Evolutionary conservation across 2,888 invertebrate genomes (phyloP), one percentile per base, ranked within the genome.

Genomic region (Onthophagus sagittarius): DNA sequence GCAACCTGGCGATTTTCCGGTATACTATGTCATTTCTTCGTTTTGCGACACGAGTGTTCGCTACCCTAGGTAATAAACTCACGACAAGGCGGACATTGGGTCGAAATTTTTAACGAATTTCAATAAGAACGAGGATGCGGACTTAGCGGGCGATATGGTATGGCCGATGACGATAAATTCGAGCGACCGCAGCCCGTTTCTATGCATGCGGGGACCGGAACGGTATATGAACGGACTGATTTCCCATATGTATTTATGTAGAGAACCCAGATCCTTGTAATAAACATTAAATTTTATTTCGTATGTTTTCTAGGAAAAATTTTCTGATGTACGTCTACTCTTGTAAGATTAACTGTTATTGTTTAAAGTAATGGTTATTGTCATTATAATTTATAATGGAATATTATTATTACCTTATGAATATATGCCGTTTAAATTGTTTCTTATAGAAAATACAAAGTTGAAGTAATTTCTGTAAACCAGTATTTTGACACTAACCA

Each of bases 21-120:
- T 72, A 74, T 74, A 74, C 69, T 74, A 74, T 71, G 74, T 74
- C 74, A 74, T 74, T 74, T 74, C 69, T 72, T 65, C 15, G 31
- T 23, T n/a, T 23, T 23, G 73, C 9, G 39, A 53, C 39, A 53
- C 39, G 39, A 53, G 39, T 53, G 39, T 53, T 53, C 39, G 39
- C 39, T 53, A 53, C 39, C 39, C 39, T 11, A 23, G 39, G 39
- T 11, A 53, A 53, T 53, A 53, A 53, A 53, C 39, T 53, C 39
- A 7, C 39, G 39, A 53, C 39, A 9, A 53, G 39, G 39, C 39
- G 39, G 39, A 53, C 39, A 53, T 53, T 53, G 39, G 39, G 39
- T 53, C 39, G 39, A 53, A 7, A 53, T 53, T 53, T 53, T 53
- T 53, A 53, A 53, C 39, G 39, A 53, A 53, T 53, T 53, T 53